Evolutionary conservation across 1,140 invertebrate species (phyloP), one percentile per base, ranked within the genome.

Genomic region (Ptiloglossa arizonensis): DNA sequence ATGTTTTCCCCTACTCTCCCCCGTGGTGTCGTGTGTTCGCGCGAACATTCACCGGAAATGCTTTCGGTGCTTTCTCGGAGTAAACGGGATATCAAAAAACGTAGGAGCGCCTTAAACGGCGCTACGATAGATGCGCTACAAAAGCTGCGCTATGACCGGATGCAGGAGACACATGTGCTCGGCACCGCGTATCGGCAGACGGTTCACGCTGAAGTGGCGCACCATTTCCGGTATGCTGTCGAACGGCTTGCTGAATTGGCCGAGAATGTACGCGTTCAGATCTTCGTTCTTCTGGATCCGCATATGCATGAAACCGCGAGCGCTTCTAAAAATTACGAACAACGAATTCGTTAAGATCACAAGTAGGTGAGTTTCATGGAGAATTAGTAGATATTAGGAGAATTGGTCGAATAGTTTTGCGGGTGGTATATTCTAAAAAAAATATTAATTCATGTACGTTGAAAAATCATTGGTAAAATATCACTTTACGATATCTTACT

Each of bases 221-320:
- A 99, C 97, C 95, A 99, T 97, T 89, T 97, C 96, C 9, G 98
- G 97, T 86, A 99, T 97, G 29, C 95, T 96, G 24, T 95, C 94
- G 89, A 98, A 99, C 13, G 97, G 97, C 73, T 97, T 97, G 88
- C 97, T 97, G 88, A 97, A 98, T 87, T 98, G 97, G 19, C 97
- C 97, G 79, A 99, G 91, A 48, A 98, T 97, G 89, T 96, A 98
- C 63, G 95, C 94, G 38, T 95, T 95, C 38, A 94, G 93, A 52
- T 96, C 95, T 15, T 93, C 94, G 75, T 95, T 94, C 85, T 95
- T 95, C 87, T 97, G 97, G 56, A 98, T 98, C 69, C 97, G 95
- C 96, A 98, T 98, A 88, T 99, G 98, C 97, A 99, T 98, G 87
- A 97, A 98, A 22, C 98, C 97, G 90, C 96, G 94, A 35, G 97